Evolutionary conservation across 2,888 invertebrate species (phyloP).

Genomic region (Lasioglossum figueresi): DNA sequence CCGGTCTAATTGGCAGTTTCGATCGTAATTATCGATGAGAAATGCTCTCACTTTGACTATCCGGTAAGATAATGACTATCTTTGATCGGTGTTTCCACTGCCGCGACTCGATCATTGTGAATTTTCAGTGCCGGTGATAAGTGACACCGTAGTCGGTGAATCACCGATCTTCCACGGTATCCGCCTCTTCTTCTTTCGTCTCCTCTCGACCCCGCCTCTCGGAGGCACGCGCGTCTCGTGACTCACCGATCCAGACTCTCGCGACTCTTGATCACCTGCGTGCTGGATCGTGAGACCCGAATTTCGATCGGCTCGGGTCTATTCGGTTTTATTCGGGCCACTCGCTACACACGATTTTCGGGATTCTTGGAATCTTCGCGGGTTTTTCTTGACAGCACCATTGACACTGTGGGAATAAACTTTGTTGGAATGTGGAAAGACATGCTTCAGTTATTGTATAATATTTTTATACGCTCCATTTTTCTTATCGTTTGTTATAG

Average conservation of each 20-base stretch:
- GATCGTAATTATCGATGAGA: conserved; percentile 11
- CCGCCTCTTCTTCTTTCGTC: conserved; percentile 17
- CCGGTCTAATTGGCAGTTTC: neutral
- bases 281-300: conserved; percentile 3
- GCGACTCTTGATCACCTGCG: conserved; percentile 45
- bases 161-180: conserved; percentile 48
- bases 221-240: conserved; percentile 41
- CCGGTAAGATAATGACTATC: conserved; percentile 10
- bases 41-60: neutral
- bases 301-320: neutral
- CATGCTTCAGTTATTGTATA: too few relatives aligned
- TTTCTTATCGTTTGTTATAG: too few relatives aligned
- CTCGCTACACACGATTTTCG: neutral
- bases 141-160: conserved; percentile 43
- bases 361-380: neutral
- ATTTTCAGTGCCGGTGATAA: conserved; percentile 35
- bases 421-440: too few relatives aligned
- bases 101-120: conserved; percentile 20
- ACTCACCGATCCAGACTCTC: conserved; percentile 54
- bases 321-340: neutral
- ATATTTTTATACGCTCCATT: too few relatives aligned
- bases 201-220: conserved; percentile 8
- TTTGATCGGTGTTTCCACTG: neutral
- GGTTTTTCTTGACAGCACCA: neutral
- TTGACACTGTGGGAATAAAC: too few relatives aligned